Conservation (phyloP, 2,113 vertebrate genomes). For the Phalacrocorax pelagicus region DNA sequence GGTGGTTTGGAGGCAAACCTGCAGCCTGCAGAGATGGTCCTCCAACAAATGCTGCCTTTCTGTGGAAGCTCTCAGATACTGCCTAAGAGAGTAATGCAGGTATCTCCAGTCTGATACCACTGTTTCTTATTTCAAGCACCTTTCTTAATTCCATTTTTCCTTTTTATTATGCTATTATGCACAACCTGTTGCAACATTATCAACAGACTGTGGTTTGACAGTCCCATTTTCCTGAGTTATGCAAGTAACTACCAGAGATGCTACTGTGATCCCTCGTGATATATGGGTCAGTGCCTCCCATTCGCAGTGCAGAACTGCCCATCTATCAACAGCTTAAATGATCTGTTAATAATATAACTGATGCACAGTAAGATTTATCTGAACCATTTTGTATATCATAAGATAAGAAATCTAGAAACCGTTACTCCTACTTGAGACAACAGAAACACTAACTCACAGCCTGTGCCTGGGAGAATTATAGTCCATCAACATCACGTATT, state of each 20-base stretch:
- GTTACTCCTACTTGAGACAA: neutral
- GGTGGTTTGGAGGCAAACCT: neutral
- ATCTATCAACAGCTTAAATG: neutral
- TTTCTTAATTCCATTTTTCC: neutral
- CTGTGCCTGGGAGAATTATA: accelerated
- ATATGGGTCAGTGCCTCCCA: neutral
- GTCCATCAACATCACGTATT: neutral
- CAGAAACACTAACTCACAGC: neutral
- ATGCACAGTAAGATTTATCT: neutral
- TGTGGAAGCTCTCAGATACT: accelerated
- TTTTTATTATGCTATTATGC: neutral
- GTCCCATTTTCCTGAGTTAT: neutral
- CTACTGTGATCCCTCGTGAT: neutral
- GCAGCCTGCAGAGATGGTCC: neutral
- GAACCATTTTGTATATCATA: neutral
- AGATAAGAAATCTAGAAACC: neutral
- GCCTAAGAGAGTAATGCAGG: no score
- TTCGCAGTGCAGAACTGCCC: neutral
- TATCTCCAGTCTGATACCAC: neutral
- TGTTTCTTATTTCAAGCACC: neutral
- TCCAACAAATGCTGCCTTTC: neutral
- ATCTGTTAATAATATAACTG: neutral
- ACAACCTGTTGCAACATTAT: neutral
- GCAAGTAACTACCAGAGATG: neutral
- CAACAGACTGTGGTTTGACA: neutral